Percentiles rank a stretch among this genome's conserved stretches.
Conservation (phyloP, 1,140 invertebrate genomes). For the Lethrus apterus region DNA sequence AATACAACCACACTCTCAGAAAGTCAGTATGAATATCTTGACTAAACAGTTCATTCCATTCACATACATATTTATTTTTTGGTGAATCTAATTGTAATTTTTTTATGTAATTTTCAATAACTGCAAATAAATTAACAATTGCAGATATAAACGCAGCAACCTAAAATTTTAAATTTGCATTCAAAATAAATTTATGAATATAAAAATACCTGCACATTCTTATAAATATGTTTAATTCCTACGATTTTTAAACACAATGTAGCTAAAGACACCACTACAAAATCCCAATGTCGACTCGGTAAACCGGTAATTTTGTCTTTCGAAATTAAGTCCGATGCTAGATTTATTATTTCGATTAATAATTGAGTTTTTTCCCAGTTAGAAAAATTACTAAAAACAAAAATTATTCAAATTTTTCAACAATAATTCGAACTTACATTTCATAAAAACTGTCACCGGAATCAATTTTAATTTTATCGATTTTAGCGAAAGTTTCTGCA, state of each 20-base stretch:
- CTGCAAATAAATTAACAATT: no score
- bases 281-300: conserved; percentile 53
- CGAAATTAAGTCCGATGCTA: conserved; percentile 36
- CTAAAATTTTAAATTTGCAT: neutral
- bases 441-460: conserved; percentile 9
- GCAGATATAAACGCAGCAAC: no score
- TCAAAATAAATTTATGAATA: conserved; percentile 9
- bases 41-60: no score
- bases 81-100: no score
- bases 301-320: conserved; percentile 39
- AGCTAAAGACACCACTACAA: conserved; percentile 54
- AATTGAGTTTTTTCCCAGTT: conserved; percentile 37
- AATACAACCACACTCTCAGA: no score
- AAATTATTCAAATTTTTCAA: neutral
- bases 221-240: conserved; percentile 21
- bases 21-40: no score
- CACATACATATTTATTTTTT: no score
- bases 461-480: conserved; percentile 23
- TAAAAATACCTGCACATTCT: conserved; percentile 23
- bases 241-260: conserved; percentile 48
- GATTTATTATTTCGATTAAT: conserved; percentile 40
- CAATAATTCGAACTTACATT: conserved; percentile 10
- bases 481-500: conserved; percentile 27
- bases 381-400: conserved; percentile 36
- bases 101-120: no score